Evolutionary conservation across 2,888 invertebrate genomes (phyloP).

Genomic region (Drosophila buzzatii): DNA sequence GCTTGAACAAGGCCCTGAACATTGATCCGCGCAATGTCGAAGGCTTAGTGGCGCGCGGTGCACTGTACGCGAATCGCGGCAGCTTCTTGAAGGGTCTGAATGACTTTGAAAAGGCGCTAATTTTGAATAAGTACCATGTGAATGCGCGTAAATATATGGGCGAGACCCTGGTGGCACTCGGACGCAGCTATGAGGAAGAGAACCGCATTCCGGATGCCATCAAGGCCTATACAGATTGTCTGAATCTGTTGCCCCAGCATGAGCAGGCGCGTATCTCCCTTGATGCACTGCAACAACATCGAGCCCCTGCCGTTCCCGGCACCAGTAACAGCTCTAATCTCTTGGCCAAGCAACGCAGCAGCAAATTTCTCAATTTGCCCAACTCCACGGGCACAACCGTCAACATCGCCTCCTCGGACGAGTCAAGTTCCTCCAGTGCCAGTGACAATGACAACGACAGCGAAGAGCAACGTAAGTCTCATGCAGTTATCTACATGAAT

Average conservation of each 20-base stretch:
- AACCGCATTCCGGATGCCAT: constrained; percentile 94
- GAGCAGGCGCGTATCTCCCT: constrained; percentile 94
- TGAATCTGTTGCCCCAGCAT: constrained; percentile 93
- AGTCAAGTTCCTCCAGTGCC: constrained; percentile 59
- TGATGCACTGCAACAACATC: constrained; percentile 90
- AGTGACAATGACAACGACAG: constrained; percentile 46
- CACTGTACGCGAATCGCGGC: constrained; percentile 96
- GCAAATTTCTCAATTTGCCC: constrained; percentile 32
- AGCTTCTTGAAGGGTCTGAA: constrained; percentile 97
- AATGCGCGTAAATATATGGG: constrained; percentile 98
- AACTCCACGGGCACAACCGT: constrained; percentile 2
- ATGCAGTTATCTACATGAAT: neutral
- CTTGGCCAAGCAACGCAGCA: constrained; percentile 9
- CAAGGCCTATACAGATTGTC: constrained; percentile 93
- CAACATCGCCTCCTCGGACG: constrained; percentile 56
- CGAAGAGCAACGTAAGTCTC: constrained; percentile 64
- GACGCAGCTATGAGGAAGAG: constrained; percentile 94
- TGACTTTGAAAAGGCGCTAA: constrained; percentile 96
- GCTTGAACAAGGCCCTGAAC: constrained; percentile 95
- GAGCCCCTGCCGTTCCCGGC: constrained; percentile 11
- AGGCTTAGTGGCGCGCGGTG: constrained; percentile 95
- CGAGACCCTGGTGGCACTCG: constrained; percentile 95
- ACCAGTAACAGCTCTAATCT: constrained; percentile 4
- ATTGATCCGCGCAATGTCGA: constrained; percentile 97
- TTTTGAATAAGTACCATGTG: constrained; percentile 94